phyloP scores from a whole-genome alignment of 2,888 invertebrate genomes.

The Pardosa pseudoannulata region DNA sequence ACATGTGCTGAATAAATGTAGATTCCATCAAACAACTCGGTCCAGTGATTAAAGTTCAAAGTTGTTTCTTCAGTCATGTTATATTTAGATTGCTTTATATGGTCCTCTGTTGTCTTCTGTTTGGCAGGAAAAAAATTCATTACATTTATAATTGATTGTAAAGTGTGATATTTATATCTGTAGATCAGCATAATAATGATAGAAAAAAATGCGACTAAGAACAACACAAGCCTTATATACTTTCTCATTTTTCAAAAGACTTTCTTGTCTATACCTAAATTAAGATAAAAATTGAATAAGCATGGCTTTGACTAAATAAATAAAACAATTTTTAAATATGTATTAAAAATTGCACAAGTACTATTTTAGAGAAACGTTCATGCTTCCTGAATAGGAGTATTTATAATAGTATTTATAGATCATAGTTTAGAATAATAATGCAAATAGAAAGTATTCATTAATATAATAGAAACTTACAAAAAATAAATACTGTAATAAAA shows the following conservation, averaged over 20 bases:
- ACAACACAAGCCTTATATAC: constrained; percentile 19
- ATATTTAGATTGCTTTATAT: constrained; percentile 12
- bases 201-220: constrained; percentile 13
- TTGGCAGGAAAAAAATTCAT: constrained; percentile 33
- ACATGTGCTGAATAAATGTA: constrained; percentile 40
- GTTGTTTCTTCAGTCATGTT: constrained; percentile 8
- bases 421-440: too few species aligned
- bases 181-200: constrained; percentile 37
- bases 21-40: constrained; percentile 39
- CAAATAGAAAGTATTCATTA: too few species aligned
- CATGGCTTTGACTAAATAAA: too few species aligned
- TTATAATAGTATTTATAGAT: too few species aligned
- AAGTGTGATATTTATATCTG: constrained; percentile 37
- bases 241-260: constrained; percentile 49
- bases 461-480: too few species aligned
- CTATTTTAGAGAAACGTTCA: too few species aligned
- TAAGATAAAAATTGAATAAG: too few species aligned
- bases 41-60: constrained; percentile 34
- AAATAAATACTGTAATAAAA: too few species aligned
- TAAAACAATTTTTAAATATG: too few species aligned
- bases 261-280: too few species aligned
- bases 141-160: constrained; percentile 26
- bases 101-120: neutral
- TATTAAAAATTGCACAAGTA: too few species aligned
- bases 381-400: too few species aligned